Conservation (phyloP, 2,113 vertebrate genomes). For the Gnathonemus longibarbis region DNA sequence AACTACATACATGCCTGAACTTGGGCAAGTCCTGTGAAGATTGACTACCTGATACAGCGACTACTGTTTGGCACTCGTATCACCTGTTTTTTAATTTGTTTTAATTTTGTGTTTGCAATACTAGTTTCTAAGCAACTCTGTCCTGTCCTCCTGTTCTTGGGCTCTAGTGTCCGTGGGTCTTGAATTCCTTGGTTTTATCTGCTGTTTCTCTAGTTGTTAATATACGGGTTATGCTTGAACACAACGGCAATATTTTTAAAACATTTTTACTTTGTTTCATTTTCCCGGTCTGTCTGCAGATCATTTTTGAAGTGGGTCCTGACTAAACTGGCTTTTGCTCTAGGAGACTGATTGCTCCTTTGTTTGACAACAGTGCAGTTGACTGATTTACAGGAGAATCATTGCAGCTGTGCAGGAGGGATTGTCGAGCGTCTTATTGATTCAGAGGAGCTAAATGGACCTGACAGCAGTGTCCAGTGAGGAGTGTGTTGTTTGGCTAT, state of each 20-base stretch:
- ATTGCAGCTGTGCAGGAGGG: background rate
- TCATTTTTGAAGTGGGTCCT: background rate
- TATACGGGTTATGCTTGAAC: conserved; percentile 4
- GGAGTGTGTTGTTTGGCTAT: background rate
- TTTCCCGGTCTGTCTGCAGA: background rate
- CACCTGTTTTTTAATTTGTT: background rate
- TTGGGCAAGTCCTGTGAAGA: background rate
- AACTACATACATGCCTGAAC: background rate
- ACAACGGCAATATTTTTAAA: background rate
- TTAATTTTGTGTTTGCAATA: background rate
- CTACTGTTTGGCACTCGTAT: background rate
- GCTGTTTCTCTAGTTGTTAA: background rate
- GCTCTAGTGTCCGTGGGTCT: background rate
- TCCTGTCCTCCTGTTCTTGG: background rate
- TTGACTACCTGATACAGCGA: background rate
- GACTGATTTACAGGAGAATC: background rate
- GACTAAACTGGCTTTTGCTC: background rate
- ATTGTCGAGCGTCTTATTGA: background rate
- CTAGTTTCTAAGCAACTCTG: background rate
- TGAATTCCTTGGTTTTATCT: background rate
- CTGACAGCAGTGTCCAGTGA: background rate
- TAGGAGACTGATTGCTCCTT: background rate
- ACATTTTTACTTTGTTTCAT: background rate
- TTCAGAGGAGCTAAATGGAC: background rate
- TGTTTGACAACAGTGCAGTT: background rate